Evolutionary conservation across 1,140 invertebrate species (phyloP), one percentile per base, ranked within the genome.

Genomic region (Trachymyrmex septentrionalis): DNA sequence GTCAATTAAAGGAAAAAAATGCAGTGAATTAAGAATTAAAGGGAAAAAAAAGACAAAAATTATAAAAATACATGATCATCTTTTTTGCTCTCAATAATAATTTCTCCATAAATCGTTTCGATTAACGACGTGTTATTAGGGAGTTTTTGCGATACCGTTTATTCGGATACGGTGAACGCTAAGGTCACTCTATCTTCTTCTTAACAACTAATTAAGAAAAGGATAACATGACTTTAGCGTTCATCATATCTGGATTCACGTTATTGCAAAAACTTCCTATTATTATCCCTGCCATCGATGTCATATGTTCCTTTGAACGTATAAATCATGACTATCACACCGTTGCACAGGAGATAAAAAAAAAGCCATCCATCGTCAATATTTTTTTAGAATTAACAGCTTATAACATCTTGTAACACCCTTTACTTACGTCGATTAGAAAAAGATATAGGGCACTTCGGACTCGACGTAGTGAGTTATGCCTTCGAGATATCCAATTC

Each of bases 321-420:
- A 38, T 73, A 73, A 5, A 34, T 84, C 14, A 55, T 73, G 27
- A 82, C 24, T 82, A 50, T 73, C 59, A 14, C 16, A 24, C 12
- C 24, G 19, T 16, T 72, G 44, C 50, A 64, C 21, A 38, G 34
- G 12, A 75, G 69, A 84, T 84, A 69, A 84, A 84, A 84, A 57
- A 63, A 38, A 21, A 61, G 48, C n/a, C 55, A 82, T 72, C 53
- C 21, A 48, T 73, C 55, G 27, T 48, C 55, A 57, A 48, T 73
- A 84, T 61, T 75, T 69, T 84, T 84, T 84, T 84, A 75, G 69
- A 50, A 61, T 84, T 55, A 75, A 44, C 69, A 84, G n/a, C 19
- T 84, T 19, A 57, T 73, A 82, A 84, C 14, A 73, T 27, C 38
- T 73, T 48, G 24, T 75, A 84, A 84, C 14, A 75, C 0, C n/a